Percentiles rank a stretch among this genome's conserved stretches.
Evolutionary conservation across 2,888 invertebrate genomes (phyloP).

Genomic region (Melinopterus prodromus): DNA sequence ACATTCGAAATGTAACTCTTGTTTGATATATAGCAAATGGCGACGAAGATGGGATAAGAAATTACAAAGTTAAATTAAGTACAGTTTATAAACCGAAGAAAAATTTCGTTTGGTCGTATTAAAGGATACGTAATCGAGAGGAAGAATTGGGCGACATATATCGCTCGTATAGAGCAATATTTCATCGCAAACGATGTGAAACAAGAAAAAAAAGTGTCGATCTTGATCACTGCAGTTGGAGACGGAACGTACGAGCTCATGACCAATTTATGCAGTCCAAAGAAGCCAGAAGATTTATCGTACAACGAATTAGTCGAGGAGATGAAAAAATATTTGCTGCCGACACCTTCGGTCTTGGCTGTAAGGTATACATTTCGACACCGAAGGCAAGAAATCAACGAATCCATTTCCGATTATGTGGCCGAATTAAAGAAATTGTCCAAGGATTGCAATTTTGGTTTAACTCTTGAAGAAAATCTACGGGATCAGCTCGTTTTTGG

Average conservation of each 20-base stretch:
- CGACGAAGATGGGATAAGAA: no score
- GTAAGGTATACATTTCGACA: slow-evolving; percentile 25
- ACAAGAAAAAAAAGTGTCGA: slow-evolving; percentile 29
- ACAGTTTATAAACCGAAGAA: no score
- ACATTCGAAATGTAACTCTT: no score
- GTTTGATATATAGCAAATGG: no score
- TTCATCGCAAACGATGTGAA: slow-evolving; percentile 36
- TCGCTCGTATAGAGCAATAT: slow-evolving; percentile 39
- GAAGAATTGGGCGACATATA: slow-evolving; percentile 29
- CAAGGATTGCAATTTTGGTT: slow-evolving; percentile 18
- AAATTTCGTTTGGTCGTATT: no score
- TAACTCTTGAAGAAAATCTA: slow-evolving; percentile 25
- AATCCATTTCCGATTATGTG: slow-evolving; percentile 21
- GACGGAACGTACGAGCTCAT: slow-evolving; percentile 37
- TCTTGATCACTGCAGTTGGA: slow-evolving; percentile 35
- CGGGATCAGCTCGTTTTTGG: slow-evolving; percentile 23
- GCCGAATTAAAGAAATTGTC: slow-evolving; percentile 24
- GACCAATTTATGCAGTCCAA: slow-evolving; percentile 39
- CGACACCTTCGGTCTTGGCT: slow-evolving; percentile 19
- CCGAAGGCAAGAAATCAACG: slow-evolving; percentile 15
- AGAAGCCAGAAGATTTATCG: slow-evolving; percentile 34
- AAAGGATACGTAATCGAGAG: no score
- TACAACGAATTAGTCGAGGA: background rate
- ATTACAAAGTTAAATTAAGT: no score
- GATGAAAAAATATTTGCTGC: slow-evolving; percentile 15